phyloP scores from a whole-genome alignment of 2,113 vertebrate genomes.

The Phylloscopus whistleri region DNA sequence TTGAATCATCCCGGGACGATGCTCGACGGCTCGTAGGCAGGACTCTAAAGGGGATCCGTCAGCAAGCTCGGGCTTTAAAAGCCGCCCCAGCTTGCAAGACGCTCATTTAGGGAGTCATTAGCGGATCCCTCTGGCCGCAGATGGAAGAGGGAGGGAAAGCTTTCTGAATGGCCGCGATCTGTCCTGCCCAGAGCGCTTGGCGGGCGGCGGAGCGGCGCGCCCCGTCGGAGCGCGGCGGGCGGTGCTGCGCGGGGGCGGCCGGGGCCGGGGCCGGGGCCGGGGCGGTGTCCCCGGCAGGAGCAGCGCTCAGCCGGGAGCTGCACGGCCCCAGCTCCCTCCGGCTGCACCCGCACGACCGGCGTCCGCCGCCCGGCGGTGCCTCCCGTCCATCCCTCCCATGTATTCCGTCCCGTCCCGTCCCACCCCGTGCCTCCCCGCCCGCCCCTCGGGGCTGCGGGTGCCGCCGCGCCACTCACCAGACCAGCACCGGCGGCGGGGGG shows the following conservation, averaged over 20 bases:
- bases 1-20: background rate
- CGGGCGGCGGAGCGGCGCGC: background rate
- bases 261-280: no score
- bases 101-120: background rate
- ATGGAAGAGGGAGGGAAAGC: background rate
- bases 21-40: background rate
- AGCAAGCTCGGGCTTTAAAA: background rate
- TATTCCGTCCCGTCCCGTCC: rapidly evolving
- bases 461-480: constrained; percentile 73
- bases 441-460: background rate
- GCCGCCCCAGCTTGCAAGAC: no score
- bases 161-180: background rate
- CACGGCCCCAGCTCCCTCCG: background rate
- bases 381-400: background rate
- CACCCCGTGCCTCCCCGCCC: background rate
- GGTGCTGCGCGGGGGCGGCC: background rate
- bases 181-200: background rate
- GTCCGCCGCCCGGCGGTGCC: background rate
- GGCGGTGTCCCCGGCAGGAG: background rate
- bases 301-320: background rate
- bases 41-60: background rate
- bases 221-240: background rate
- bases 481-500: constrained; percentile 40
- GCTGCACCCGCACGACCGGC: background rate
- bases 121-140: background rate